Base-by-base conservation (phyloP, 2,888 invertebrate genomes). In the Metellina segmentata region DNA sequence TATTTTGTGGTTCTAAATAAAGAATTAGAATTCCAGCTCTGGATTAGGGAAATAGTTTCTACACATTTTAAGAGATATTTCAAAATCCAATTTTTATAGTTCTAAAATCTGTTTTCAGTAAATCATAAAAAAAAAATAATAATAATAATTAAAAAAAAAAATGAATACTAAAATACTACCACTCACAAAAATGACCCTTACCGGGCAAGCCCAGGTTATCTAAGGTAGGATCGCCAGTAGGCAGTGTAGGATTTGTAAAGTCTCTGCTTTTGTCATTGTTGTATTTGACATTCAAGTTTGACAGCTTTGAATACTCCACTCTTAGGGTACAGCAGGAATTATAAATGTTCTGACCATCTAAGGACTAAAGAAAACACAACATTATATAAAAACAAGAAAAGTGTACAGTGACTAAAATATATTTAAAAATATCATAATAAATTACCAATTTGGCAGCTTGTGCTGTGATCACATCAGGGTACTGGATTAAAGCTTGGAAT, bases 191-290 rank as follows among this genome's bases (percentile, higher is more conserved):
- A 78, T 48, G 74, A 79, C 19, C 74, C 77, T 87, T 92, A 93
- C 93, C 87, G 72, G 93, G 77, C 13, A 93, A 69, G 81, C 93
- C 93, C 20, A 93, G 53, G 75, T 69, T 83, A 79, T 93, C 93
- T 19, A 93, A 70, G 16, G 93, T 71, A 72, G 96, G 96, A 94
- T 99, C 99, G 85, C 99, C 99, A 86, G 98, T 98, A 7, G 99
- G 99, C 95, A 99, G 96, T 95, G 97, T 97, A 85, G 99, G 99
- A 96, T 99, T 99, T 94, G 99, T 99, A 96, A 99, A 99, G 96
- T 99, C 99, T 93, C 99, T 96, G 93, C 98, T 99, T 96, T 99
- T 99, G 96, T 99, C 99, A 96, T 99, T 99, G 96, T 99, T 99
- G 96, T 99, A 99, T 95, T 99, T 99, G 94, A 99, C 99, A 96